Evolutionary conservation across 2,797 vertebrate species (phyloP).

Genomic region (Rhinoraja longicauda): DNA sequence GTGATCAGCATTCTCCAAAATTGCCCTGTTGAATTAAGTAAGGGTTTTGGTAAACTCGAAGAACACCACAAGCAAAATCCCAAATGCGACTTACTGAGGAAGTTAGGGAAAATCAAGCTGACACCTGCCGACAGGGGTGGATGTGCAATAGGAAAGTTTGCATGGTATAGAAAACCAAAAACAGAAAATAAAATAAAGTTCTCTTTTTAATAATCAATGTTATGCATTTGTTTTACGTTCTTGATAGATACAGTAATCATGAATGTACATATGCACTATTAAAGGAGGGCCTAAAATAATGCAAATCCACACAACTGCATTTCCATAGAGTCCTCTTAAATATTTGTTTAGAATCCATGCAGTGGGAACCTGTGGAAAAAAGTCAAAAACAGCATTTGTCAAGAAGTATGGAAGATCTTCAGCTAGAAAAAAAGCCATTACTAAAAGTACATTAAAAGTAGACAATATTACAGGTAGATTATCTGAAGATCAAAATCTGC

Average conservation of each 20-base stretch:
- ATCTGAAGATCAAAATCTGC: background rate
- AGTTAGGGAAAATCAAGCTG: background rate
- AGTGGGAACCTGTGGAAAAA: constrained; percentile 13
- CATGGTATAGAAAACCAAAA: background rate
- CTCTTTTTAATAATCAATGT: background rate
- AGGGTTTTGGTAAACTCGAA: too few relatives aligned
- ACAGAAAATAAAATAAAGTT: background rate
- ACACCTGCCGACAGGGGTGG: background rate
- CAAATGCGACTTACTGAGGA: too few relatives aligned
- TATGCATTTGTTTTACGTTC: background rate
- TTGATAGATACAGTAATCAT: constrained; percentile 44
- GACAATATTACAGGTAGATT: background rate
- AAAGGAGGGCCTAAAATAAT: constrained; percentile 47
- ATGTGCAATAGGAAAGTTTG: background rate
- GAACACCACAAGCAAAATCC: background rate
- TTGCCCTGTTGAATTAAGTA: too few relatives aligned
- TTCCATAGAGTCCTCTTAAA: constrained; percentile 43
- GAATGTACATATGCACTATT: constrained; percentile 47
- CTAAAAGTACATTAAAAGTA: background rate
- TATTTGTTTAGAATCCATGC: constrained; percentile 24
- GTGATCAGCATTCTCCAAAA: too few relatives aligned
- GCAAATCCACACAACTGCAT: constrained; percentile 48
- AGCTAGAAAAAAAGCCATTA: background rate
- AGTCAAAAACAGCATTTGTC: background rate
- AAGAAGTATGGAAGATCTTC: background rate